Conservation (phyloP, 2,888 invertebrate genomes). For the Mallateleia sp. region DNA sequence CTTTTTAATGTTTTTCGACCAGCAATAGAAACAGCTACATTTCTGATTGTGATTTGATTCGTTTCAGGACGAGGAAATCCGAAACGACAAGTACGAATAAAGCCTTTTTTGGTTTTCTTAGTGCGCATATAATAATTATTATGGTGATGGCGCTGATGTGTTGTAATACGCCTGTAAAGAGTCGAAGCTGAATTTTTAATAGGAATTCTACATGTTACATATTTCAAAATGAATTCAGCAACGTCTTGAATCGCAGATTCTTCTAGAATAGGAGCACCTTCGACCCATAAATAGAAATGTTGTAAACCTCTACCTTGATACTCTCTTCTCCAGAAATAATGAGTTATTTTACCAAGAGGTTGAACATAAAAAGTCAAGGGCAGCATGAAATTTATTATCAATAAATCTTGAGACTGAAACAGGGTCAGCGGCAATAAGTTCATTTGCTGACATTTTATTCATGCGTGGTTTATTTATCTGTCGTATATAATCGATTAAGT, state of each 20-base stretch:
- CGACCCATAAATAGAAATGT: conserved; percentile 83
- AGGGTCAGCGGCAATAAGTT: conserved; percentile 78
- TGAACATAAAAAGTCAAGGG: conserved; percentile 75
- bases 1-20: conserved; percentile 78
- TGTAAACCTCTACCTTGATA: conserved; percentile 81
- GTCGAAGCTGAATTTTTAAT: conserved; percentile 71
- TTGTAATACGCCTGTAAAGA: conserved; percentile 62
- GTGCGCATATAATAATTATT: conserved; percentile 77
- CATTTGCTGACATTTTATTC: conserved; percentile 58
- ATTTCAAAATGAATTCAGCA: conserved; percentile 75
- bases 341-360: conserved; percentile 80
- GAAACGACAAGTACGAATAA: conserved; percentile 70
- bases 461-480: conserved; percentile 80
- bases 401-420: conserved; percentile 79
- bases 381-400: neutral
- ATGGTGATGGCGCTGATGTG: conserved; percentile 79
- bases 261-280: conserved; percentile 61
- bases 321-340: conserved; percentile 79
- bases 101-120: conserved; percentile 65
- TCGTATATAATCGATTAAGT: conserved; percentile 81
- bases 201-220: conserved; percentile 80
- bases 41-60: conserved; percentile 64
- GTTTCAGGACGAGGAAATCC: conserved; percentile 76
- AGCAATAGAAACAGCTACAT: conserved; percentile 70
- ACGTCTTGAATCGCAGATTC: conserved; percentile 72